Evolutionary conservation across 2,797 vertebrate genomes (phyloP).

Genomic region (Pantherophis vulpinus): DNA sequence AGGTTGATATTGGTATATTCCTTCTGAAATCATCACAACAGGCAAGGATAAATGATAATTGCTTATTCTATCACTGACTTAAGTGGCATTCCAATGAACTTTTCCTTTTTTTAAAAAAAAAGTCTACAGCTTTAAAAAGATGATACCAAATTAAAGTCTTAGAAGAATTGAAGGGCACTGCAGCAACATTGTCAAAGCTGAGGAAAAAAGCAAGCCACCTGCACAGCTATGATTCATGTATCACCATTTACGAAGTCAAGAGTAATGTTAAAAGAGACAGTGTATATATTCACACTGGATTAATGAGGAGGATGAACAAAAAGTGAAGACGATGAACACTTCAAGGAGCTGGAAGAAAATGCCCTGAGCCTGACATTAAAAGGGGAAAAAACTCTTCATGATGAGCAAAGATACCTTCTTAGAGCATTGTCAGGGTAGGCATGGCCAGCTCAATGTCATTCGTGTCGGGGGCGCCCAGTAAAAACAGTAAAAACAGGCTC

Average conservation of each 20-base stretch:
- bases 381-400: neutral
- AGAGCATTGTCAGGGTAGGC: too few species aligned
- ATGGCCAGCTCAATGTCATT: too few species aligned
- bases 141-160: slow-evolving; percentile 29
- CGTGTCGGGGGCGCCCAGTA: too few species aligned
- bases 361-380: slow-evolving; percentile 5
- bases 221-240: slow-evolving; percentile 29
- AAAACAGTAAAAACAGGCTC: too few species aligned
- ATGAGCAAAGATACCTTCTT: neutral
- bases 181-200: slow-evolving; percentile 8
- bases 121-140: slow-evolving; percentile 24
- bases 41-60: neutral
- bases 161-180: slow-evolving; percentile 37
- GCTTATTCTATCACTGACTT: neutral
- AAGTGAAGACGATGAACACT: slow-evolving; percentile 13
- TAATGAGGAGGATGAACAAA: slow-evolving; percentile 28
- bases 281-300: slow-evolving; percentile 17
- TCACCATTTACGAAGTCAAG: slow-evolving; percentile 31
- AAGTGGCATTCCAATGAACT: neutral
- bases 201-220: neutral
- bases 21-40: neutral
- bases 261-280: neutral
- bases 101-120: neutral
- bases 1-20: neutral
- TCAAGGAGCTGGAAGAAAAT: neutral